phyloP scores from a whole-genome alignment of 2,888 invertebrate genomes.

The Caenorhabditis sp. region DNA sequence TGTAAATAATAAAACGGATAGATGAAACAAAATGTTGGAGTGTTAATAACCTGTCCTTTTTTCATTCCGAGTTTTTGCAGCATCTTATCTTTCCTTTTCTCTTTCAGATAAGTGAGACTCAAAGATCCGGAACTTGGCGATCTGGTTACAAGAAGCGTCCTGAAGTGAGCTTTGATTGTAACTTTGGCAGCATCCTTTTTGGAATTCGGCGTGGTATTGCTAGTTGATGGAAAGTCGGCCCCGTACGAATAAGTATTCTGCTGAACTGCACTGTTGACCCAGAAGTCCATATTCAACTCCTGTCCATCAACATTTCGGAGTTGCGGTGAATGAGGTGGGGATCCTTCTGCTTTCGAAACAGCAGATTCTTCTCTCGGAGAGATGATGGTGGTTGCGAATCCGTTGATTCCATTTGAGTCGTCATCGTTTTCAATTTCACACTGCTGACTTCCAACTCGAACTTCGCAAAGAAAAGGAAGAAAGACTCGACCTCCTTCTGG shows the following conservation, averaged over 20 bases:
- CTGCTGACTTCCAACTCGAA: constrained; percentile 59
- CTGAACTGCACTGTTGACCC: constrained; percentile 66
- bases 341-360: constrained; percentile 22
- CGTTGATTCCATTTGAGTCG: constrained; percentile 49
- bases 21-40: not conserved
- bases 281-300: constrained; percentile 79
- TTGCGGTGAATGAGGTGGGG: constrained; percentile 64
- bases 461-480: constrained; percentile 81
- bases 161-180: constrained; percentile 80
- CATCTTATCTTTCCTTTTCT: constrained; percentile 82
- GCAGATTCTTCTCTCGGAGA: constrained; percentile 53
- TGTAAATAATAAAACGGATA: constrained; percentile 14
- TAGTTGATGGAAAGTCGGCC: constrained; percentile 17
- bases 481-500: constrained; percentile 74
- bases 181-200: constrained; percentile 73
- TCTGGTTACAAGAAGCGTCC: constrained; percentile 74
- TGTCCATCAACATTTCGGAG: constrained; percentile 64
- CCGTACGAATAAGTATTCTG: constrained; percentile 5
- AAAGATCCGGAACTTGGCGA: constrained; percentile 66
- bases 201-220: constrained; percentile 61
- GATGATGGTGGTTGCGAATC: constrained; percentile 29
- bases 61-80: constrained; percentile 82
- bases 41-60: constrained; percentile 74
- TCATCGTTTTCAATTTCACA: constrained; percentile 59
- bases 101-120: constrained; percentile 80